Conservation (phyloP, 2,888 invertebrate genomes). For the Oeneis ivallda region DNA sequence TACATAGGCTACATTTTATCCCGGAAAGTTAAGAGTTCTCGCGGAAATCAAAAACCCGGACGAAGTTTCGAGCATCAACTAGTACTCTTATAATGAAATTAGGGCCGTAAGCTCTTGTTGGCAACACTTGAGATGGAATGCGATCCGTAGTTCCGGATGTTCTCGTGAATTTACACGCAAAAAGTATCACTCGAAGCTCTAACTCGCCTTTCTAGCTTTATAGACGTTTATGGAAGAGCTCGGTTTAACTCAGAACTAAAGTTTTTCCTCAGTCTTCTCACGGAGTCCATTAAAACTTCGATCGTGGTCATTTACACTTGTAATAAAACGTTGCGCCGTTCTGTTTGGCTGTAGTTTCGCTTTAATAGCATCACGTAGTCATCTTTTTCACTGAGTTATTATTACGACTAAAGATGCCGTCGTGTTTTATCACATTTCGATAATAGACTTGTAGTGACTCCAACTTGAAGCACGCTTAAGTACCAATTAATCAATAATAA, state of each 20-base stretch:
- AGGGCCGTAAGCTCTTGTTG: too few relatives aligned
- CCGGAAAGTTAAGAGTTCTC: too few relatives aligned
- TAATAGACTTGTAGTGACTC: neutral
- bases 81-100: too few relatives aligned
- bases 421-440: neutral
- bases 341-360: constrained; percentile 1
- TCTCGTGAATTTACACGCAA: neutral
- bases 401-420: neutral
- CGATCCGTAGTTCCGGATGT: too few relatives aligned
- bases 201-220: neutral
- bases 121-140: too few relatives aligned
- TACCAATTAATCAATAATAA: neutral
- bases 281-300: constrained; percentile 18
- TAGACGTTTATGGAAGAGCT: constrained; percentile 10
- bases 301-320: constrained; percentile 20
- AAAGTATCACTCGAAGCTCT: neutral
- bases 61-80: too few relatives aligned
- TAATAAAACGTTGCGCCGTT: constrained; percentile 13
- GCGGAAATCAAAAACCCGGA: too few relatives aligned
- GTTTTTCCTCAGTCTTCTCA: constrained; percentile 16
- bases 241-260: constrained; percentile 11
- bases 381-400: neutral
- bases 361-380: constrained; percentile 3
- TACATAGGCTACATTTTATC: too few relatives aligned
- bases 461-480: neutral